Base-by-base conservation (phyloP, 1,140 invertebrate genomes). In the Maconellicoccus hirsutus region DNA sequence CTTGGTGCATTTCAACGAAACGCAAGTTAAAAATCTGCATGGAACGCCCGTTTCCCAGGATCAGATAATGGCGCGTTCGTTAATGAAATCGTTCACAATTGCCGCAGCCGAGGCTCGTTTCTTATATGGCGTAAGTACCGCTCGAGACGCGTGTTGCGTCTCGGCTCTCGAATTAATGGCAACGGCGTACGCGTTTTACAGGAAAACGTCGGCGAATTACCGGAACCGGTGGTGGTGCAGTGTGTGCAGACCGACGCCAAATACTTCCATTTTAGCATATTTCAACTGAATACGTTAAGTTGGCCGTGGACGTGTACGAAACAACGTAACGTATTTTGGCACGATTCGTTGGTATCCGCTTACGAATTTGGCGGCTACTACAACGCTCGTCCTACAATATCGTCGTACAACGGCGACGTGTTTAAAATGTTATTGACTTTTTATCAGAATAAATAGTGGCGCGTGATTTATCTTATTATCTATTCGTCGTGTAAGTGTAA, bases 271-370 rank as follows among this genome's bases (percentile, higher is more conserved):
- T 94, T 94, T 78, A 86, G 87, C 10, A 84, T 91, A 39, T 86
- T 91, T 73, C 91, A 95, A 79, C 80, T 96, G n/a, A 94, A 95
- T 76, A 93, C 90, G 1, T 79, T 93, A 21, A 81, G 90, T 78
- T 80, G 82, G 1, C 69, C 70, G 4, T 39, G 70, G 23, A 39
- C 63, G 8, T 77, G 70, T 26, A 79, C 84, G 29, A 84, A 84
- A n/a, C 78, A 82, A 1, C 91, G 87, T 77, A 95, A 96, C 80
- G 83, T 89, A 74, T 91, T 88, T 84, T 95, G 90, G 83, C 82
- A 85, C 71, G 83, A 84, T 61, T 83, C 84, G 22, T 80, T 82
- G 73, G 79, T 89, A 52, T 77, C 84, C 73, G 75, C 95, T n/a
- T 94, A 87, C 77, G 77, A 85, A 6, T 82, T 81, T 52, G 89